Base-by-base conservation (phyloP, 2,113 vertebrate genomes). In the Lepus americanus region DNA sequence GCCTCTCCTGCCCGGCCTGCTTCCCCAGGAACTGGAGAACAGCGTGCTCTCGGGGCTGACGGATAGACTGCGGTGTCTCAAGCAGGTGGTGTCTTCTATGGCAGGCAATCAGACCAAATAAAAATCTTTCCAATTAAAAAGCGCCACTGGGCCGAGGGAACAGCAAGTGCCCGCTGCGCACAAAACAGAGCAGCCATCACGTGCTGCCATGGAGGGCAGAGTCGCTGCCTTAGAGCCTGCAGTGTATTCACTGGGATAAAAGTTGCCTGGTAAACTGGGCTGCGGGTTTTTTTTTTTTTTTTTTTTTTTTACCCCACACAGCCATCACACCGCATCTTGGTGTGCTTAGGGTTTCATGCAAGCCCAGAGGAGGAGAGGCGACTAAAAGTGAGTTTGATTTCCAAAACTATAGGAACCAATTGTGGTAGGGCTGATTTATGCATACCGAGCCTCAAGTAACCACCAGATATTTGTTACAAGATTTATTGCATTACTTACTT, bases 61-160 rank as follows among this genome's bases (percentile, higher is more conserved):
- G 83, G 83, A 78, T 49, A 72, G 94, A 33, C 61, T 84, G 74
- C 84, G 87, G 88, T 94, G 73, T 3, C 0, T 7, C 78, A 74
- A 90, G 79, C 59, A 61, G 82, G 44, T 44, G 14, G 74, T 29
- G 64, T 1, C 0, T 73, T 87, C 72, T 87, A 59, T 81, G 93
- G 92, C 73, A 22, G 6, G 92, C 96, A 97, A 93, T 95, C 77
- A 87, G 61, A 69, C 69, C 89, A 86, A 94, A 93, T 69, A 90
- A 87, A 96, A 97, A 76, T 82, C 73, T 89, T 92, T 79, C 89
- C 94, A 85, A 92, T 69, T 81, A 64, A 93, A 95, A 95, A 95
- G 77, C 5, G 1, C 59, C 64, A 39, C 36, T 36, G 93, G 96
- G 36, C 31, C 77, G 88, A 78, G 25, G 77, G 59, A 92, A 87